Evolutionary conservation across 2,797 vertebrate genomes (phyloP), one percentile per base, ranked within the genome.

Genomic region (Crocidura indochinensis): DNA sequence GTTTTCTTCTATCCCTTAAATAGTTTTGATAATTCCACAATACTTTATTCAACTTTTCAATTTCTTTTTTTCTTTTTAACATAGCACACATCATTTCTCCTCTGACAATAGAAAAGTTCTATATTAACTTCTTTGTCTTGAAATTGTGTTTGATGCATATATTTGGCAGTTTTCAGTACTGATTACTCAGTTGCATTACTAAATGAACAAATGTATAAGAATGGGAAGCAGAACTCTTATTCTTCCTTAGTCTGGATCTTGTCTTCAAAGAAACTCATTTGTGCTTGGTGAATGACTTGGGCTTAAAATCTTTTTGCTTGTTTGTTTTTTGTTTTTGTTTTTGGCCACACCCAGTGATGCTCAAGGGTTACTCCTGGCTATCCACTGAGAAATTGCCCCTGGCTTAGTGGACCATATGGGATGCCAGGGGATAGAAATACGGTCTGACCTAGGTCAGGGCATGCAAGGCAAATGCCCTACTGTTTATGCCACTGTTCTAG

Each of bases 161-260:
- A 84, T 49, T 84, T 60, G 49, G 44, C 31, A 84, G 65, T 69
- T 78, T 68, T 91, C 47, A 84, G 81, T 29, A 65, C 22, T 26
- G 27, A 15, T 38, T 38, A 38, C n/a, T n/a, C 38, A 38, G 38
- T 38, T 38, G 38, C 38, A 38, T 38, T 38, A 38, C 8, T 65
- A 17, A 74, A 64, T 74, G 29, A 76, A 10, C 53, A 74, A 47
- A 14, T 8, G 31, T 6, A 26, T 24, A 47, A 75, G 49, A 88
- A 31, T 11, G 9, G 56, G 1, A 84, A 64, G 17, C 20, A 2
- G 38, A 26, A 82, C 26, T 44, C 20, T 67, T 24, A 71, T 91
- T 77, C 51, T 22, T 65, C 47, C 51, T 38, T 49, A 62, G 1
- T 6, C 44, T 0, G 38, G 51, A 62, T 12, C 68, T 82, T 19